Evolutionary conservation across 2,113 vertebrate genomes (phyloP).

Genomic region (Tamias sibiricus): DNA sequence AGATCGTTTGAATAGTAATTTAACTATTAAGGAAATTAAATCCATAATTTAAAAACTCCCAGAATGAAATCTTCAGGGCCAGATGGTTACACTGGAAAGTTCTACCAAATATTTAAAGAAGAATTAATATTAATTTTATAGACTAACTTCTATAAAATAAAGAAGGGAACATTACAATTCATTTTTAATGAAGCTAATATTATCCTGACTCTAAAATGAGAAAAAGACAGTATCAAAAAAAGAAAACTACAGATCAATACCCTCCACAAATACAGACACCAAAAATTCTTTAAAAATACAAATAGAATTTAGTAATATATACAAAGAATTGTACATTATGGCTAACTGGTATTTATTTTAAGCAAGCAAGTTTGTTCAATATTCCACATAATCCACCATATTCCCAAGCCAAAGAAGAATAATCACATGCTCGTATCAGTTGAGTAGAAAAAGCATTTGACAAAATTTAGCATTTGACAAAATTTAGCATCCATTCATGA

Average conservation of each 20-base stretch:
- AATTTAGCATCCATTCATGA: background rate
- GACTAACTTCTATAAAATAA: background rate
- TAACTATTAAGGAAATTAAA: background rate
- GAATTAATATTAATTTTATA: background rate
- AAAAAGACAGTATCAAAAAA: background rate
- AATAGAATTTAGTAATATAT: conserved; percentile 25
- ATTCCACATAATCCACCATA: background rate
- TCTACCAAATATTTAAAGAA: background rate
- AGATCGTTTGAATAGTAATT: background rate
- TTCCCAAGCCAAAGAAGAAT: background rate
- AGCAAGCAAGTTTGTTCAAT: background rate
- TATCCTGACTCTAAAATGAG: conserved; percentile 27
- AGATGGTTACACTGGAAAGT: background rate
- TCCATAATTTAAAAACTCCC: background rate
- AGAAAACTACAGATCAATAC: background rate
- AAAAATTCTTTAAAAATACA: conserved; percentile 48
- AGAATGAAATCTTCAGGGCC: conserved; percentile 17
- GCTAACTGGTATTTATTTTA: background rate
- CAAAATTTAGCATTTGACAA: background rate
- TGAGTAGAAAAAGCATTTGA: background rate
- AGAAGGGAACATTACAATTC: background rate
- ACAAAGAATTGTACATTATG: background rate
- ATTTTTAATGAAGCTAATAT: background rate
- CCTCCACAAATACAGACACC: background rate
- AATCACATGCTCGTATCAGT: background rate